Conservation (phyloP, 2,888 invertebrate genomes). For the Agrochola lota region DNA sequence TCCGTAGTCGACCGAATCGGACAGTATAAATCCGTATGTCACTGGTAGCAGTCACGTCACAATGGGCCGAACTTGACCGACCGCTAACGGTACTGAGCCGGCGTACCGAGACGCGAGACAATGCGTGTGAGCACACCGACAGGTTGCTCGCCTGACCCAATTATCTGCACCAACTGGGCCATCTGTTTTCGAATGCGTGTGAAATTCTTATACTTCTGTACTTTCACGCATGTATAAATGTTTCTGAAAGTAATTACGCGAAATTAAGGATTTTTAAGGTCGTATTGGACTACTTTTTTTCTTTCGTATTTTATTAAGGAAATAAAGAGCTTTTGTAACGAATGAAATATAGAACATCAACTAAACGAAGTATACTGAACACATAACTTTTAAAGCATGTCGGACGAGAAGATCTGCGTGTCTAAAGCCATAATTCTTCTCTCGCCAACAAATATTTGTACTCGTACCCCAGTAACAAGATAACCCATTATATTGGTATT, state of each 20-base stretch:
- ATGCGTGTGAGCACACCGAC: constrained; percentile 86
- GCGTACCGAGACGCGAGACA: constrained; percentile 81
- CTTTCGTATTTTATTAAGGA: constrained; percentile 10
- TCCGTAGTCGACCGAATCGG: constrained; percentile 59
- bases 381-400: constrained; percentile 18
- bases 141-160: constrained; percentile 90
- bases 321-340: background rate
- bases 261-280: constrained; percentile 48
- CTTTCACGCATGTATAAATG: constrained; percentile 78
- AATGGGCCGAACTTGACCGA: constrained; percentile 88
- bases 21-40: constrained; percentile 78
- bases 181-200: constrained; percentile 85
- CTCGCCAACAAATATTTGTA: constrained; percentile 54
- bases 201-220: constrained; percentile 79
- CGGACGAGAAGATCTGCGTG: constrained; percentile 31
- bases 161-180: constrained; percentile 85
- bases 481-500: constrained; percentile 59
- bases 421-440: constrained; percentile 54
- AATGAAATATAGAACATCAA: constrained; percentile 7
- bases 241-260: constrained; percentile 44
- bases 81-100: constrained; percentile 85
- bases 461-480: constrained; percentile 62
- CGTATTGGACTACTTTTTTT: constrained; percentile 40
- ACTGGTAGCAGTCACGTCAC: constrained; percentile 84
- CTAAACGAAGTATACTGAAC: constrained; percentile 12